Percentiles rank a stretch among this genome's conserved stretches.
Conservation (phyloP, 1,140 invertebrate genomes). For the Bombus confusus region DNA sequence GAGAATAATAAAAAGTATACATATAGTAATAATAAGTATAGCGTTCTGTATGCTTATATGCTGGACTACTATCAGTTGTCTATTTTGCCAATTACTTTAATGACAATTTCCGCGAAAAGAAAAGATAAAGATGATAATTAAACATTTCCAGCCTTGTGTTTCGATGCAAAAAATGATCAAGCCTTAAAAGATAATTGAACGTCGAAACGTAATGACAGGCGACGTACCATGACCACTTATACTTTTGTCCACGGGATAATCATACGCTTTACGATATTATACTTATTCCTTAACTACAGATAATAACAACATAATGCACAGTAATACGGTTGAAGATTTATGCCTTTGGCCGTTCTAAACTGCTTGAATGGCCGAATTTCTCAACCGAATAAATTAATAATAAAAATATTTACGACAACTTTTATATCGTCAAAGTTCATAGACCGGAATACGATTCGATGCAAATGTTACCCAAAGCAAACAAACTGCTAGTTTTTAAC, state of each 20-base stretch:
- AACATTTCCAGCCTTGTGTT: constrained; percentile 53
- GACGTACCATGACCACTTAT: constrained; percentile 52
- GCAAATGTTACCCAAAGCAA: neutral
- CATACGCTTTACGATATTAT: constrained; percentile 51
- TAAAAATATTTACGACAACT: neutral
- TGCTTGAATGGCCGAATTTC: neutral
- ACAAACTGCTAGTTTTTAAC: neutral
- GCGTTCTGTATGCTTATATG: neutral
- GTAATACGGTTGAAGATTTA: constrained; percentile 46
- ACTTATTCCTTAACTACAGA: constrained; percentile 60
- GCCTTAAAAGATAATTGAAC: constrained; percentile 58
- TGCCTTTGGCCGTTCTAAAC: neutral
- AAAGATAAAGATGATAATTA: constrained; percentile 57
- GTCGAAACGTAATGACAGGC: constrained; percentile 60
- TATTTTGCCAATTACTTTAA: constrained; percentile 51
- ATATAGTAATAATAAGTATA: neutral
- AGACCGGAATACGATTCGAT: neutral
- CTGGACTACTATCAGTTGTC: neutral
- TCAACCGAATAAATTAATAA: neutral
- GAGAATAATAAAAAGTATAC: neutral
- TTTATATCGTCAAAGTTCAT: neutral
- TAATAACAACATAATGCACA: constrained; percentile 56
- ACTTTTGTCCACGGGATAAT: constrained; percentile 59
- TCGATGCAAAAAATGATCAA: constrained; percentile 37
- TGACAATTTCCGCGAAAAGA: constrained; percentile 54